Evolutionary conservation across 2,113 vertebrate genomes (phyloP).

Genomic region (Pardalotus punctatus): DNA sequence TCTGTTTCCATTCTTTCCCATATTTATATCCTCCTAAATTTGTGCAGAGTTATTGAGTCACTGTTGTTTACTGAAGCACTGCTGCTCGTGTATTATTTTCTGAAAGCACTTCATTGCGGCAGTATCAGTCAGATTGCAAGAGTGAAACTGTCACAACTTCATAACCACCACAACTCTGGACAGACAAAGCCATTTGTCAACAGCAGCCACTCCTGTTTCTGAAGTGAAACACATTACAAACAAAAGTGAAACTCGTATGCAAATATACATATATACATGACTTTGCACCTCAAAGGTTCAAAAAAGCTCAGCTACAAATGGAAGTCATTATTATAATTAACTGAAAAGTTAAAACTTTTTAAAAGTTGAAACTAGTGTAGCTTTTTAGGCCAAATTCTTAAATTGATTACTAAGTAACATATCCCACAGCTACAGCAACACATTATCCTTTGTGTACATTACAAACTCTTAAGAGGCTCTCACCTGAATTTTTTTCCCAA

Average conservation of each 20-base stretch:
- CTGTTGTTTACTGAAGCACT: constrained; percentile 16
- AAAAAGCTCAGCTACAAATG: not conserved
- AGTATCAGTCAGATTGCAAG: not conserved
- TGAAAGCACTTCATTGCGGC: not conserved
- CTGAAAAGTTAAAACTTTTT: not conserved
- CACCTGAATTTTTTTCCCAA: not conserved
- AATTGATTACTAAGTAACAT: not conserved
- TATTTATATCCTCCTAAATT: constrained; percentile 49
- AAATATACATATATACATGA: accelerated
- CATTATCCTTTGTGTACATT: not conserved
- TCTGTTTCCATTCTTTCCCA: constrained; percentile 14
- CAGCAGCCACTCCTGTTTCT: not conserved
- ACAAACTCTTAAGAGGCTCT: not conserved
- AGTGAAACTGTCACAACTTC: not conserved
- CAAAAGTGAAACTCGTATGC: not conserved
- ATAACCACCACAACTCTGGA: not conserved
- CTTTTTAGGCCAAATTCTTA: not conserved
- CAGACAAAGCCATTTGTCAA: not conserved
- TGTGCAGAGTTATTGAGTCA: constrained; percentile 31
- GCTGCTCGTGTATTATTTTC: constrained; percentile 3
- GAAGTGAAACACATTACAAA: accelerated
- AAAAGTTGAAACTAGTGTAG: not conserved
- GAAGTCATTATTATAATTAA: not conserved
- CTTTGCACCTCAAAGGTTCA: not conserved
- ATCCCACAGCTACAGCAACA: not conserved